Conservation (phyloP, 2,888 invertebrate genomes). For the Lasioglossum marginatum region DNA sequence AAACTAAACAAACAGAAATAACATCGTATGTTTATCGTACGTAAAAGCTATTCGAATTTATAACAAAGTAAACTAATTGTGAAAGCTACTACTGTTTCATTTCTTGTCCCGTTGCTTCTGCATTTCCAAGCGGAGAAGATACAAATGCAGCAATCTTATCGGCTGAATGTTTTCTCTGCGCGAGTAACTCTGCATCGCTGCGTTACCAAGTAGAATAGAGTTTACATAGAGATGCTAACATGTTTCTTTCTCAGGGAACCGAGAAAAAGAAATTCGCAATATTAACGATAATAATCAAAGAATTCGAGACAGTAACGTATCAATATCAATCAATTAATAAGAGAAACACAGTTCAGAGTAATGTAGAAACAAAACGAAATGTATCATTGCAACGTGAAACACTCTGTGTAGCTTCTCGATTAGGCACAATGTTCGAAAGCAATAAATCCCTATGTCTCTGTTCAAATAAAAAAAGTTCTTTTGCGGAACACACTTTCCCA, state of each 20-base stretch:
- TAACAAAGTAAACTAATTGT: slow-evolving; percentile 26
- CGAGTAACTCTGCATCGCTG: slow-evolving; percentile 54
- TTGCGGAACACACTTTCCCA: slow-evolving; percentile 80
- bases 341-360: slow-evolving; percentile 41
- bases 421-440: slow-evolving; percentile 76
- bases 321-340: slow-evolving; percentile 26
- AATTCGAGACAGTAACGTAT: slow-evolving; percentile 28
- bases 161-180: slow-evolving; percentile 40
- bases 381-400: slow-evolving; percentile 57
- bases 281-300: slow-evolving; percentile 19
- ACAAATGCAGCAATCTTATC: slow-evolving; percentile 62
- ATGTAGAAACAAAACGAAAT: slow-evolving; percentile 60
- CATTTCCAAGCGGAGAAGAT: slow-evolving; percentile 34
- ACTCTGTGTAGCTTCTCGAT: slow-evolving; percentile 68
- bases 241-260: neutral
- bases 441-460: slow-evolving; percentile 67
- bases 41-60: slow-evolving; percentile 7
- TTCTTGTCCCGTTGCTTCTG: slow-evolving; percentile 15
- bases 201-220: slow-evolving; percentile 39
- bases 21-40: slow-evolving; percentile 10
- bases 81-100: slow-evolving; percentile 6
- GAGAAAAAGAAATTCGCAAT: slow-evolving; percentile 23
- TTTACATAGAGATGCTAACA: slow-evolving; percentile 37
- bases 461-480: slow-evolving; percentile 75
- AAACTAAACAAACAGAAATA: neutral